A percentile compares a stretch with the other conserved stretches of the same genome.
These are phyloP conservation scores for Neolamprologus caudopunctatus DNA, from an alignment of 2,113 vertebrate species.

Conservation along the genomic window DNA sequence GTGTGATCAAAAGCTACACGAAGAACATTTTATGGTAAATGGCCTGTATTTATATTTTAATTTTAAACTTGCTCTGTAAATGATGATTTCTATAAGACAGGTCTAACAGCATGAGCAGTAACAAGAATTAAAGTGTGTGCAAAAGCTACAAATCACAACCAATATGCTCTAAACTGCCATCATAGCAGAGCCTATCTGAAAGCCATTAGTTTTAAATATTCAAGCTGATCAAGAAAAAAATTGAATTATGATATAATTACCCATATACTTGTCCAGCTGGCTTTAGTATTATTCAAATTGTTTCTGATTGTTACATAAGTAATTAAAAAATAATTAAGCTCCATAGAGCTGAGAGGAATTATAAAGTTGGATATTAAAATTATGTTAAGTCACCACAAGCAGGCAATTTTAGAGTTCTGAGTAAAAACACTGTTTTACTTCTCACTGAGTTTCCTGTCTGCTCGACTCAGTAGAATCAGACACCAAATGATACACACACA, in stretches of 20 bases:
- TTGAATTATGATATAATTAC: background rate
- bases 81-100: background rate
- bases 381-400: background rate
- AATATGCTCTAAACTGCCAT: background rate
- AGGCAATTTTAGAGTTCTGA: background rate
- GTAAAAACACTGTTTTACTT: background rate
- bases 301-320: background rate
- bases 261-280: background rate
- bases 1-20: background rate
- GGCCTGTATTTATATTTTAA: too few species aligned
- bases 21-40: background rate
- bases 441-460: background rate
- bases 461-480: background rate
- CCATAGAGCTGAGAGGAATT: background rate
- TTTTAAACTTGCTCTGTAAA: background rate
- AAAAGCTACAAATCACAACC: background rate
- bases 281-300: background rate
- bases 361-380: background rate
- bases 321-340: background rate
- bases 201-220: background rate
- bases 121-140: background rate
- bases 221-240: background rate
- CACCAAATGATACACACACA: background rate
- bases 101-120: background rate
- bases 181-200: background rate